Conservation (phyloP, 92 coral and sea anemone species). For the Actinostola sp. region DNA sequence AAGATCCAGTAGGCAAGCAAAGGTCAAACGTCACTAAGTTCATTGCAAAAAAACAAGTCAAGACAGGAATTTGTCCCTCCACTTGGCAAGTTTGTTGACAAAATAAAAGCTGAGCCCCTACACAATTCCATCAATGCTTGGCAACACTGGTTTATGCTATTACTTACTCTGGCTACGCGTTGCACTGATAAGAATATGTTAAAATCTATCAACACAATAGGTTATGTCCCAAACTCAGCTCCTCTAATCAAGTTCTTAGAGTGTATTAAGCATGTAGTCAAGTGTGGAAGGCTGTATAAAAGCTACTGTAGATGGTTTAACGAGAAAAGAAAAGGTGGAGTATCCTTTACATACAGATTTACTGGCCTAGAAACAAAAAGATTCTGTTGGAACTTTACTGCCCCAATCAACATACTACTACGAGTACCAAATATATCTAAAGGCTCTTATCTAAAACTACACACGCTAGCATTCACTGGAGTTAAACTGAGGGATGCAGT, state of each 20-base stretch:
- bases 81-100: constrained; percentile 61
- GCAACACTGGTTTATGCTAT: constrained; percentile 51
- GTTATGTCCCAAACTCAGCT: constrained; percentile 42
- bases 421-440: no score
- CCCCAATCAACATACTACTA: constrained; percentile 2
- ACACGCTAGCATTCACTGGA: constrained; percentile 30
- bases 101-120: constrained; percentile 55
- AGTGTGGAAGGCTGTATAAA: constrained; percentile 63
- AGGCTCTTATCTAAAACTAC: no score
- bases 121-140: constrained; percentile 66
- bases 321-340: constrained; percentile 41
- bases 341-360: constrained; percentile 52
- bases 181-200: constrained; percentile 34
- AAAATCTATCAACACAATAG: constrained; percentile 30
- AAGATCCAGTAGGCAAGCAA: constrained; percentile 49
- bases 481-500: constrained; percentile 37
- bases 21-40: constrained; percentile 56
- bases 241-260: constrained; percentile 40
- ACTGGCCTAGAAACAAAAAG: constrained; percentile 62
- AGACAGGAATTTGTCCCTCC: constrained; percentile 64
- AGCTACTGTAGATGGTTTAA: constrained; percentile 50
- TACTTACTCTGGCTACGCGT: constrained; percentile 46
- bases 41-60: constrained; percentile 48
- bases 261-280: constrained; percentile 47
- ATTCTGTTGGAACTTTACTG: constrained; percentile 42